phyloP scores from a whole-genome alignment of 1,140 invertebrate genomes.

The Drosophila biarmipes region DNA sequence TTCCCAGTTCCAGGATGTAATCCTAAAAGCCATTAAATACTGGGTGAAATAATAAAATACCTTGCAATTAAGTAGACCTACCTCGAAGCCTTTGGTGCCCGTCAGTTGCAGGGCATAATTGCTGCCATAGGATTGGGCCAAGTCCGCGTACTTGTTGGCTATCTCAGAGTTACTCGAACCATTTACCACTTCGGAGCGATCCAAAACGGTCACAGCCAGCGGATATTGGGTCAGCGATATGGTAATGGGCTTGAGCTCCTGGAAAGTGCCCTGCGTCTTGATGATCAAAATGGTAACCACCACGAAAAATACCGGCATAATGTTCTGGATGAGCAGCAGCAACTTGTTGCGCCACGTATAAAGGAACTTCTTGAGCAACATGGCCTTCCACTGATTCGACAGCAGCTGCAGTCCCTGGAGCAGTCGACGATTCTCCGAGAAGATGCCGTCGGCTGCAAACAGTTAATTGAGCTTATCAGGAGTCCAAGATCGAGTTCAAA shows the following conservation, averaged over 20 bases:
- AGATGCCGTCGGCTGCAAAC: conserved; percentile 62
- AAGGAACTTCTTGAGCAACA: conserved; percentile 87
- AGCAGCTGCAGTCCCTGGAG: conserved; percentile 56
- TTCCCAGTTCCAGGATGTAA: conserved; percentile 58
- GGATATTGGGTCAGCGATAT: conserved; percentile 64
- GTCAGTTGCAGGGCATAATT: conserved; percentile 30
- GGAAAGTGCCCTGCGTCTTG: conserved; percentile 37
- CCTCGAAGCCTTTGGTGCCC: conserved; percentile 7
- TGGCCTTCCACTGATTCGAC: conserved; percentile 87
- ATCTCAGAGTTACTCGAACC: neutral
- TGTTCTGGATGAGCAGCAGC: conserved; percentile 86
- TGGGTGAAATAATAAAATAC: too few relatives aligned
- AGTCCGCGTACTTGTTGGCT: conserved; percentile 44
- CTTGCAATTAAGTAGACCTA: neutral
- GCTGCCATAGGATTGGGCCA: conserved; percentile 47
- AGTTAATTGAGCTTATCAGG: conserved; percentile 56
- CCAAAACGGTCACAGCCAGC: conserved; percentile 55
- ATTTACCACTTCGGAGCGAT: neutral
- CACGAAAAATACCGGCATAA: conserved; percentile 87
- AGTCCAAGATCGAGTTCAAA: conserved; percentile 36
- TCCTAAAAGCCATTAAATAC: conserved; percentile 3
- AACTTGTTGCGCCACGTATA: conserved; percentile 86
- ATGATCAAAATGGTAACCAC: conserved; percentile 86
- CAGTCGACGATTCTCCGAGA: conserved; percentile 49
- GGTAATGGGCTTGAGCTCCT: conserved; percentile 50